These are phyloP conservation scores for Delphinapterus leucas DNA, from an alignment of 2,113 vertebrate species.

Conservation along the genomic window DNA sequence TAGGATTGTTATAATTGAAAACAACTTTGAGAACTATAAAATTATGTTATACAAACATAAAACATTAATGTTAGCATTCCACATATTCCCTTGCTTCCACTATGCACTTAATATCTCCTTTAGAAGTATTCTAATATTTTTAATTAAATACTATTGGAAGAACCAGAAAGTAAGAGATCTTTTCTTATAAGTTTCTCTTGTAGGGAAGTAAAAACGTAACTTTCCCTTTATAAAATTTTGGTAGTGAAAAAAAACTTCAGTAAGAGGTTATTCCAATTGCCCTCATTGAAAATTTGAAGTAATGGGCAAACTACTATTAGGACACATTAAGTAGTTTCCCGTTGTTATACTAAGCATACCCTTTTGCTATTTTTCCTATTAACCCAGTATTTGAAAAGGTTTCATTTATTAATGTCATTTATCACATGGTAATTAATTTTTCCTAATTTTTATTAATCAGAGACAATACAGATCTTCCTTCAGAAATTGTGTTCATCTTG, in stretches of 20 bases:
- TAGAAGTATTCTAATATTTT: neutral
- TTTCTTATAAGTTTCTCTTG: neutral
- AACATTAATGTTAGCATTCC: neutral
- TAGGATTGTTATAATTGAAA: neutral
- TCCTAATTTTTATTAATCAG: slow-evolving; percentile 7
- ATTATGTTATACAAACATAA: neutral
- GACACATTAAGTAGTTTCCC: neutral
- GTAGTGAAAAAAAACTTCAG: neutral
- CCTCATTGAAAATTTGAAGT: neutral
- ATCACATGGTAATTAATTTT: neutral
- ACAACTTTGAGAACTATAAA: neutral
- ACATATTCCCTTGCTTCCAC: neutral
- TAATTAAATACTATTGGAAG: neutral
- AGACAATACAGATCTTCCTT: neutral
- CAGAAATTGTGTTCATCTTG: neutral
- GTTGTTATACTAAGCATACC: neutral
- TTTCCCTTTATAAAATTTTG: neutral
- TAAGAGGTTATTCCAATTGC: neutral
- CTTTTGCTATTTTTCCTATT: neutral
- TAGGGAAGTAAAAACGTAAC: neutral
- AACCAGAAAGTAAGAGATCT: neutral
- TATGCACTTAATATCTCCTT: neutral
- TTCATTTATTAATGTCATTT: neutral
- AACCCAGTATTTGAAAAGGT: neutral
- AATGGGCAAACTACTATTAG: neutral